Evolutionary conservation across 1,140 invertebrate genomes (phyloP).

Genomic region (Leucophenga varia): DNA sequence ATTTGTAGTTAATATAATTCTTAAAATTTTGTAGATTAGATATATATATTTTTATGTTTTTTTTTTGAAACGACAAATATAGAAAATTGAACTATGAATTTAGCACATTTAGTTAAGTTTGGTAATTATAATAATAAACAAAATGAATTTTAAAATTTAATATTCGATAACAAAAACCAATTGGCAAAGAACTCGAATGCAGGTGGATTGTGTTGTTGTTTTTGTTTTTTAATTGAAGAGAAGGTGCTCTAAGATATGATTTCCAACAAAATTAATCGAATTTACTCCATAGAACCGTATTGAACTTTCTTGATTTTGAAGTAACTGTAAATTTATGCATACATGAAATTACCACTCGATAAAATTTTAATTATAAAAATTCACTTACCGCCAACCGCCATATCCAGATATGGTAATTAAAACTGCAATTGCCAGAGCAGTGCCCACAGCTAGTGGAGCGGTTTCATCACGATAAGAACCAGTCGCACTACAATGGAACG

Average conservation of each 20-base stretch:
- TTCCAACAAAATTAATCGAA: too few species aligned
- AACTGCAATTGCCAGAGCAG: conserved; percentile 78
- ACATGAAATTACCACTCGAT: not conserved
- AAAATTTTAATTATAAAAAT: too few species aligned
- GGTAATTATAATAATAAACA: conserved; percentile 17
- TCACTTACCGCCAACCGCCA: conserved; percentile 63
- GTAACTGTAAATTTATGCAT: conserved; percentile 80
- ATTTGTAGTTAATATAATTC: conserved; percentile 33
- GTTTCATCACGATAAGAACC: conserved; percentile 70
- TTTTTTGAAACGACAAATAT: conserved; percentile 17
- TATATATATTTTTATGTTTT: conserved; percentile 13
- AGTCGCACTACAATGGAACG: conserved; percentile 61
- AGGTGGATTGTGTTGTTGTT: not conserved
- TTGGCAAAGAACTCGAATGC: conserved; percentile 20
- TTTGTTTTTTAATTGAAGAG: too few species aligned
- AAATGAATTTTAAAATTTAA: conserved; percentile 11
- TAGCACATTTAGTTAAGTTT: conserved; percentile 17
- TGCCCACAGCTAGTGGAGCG: conserved; percentile 83
- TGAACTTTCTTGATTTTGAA: conserved; percentile 88
- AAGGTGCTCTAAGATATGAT: too few species aligned
- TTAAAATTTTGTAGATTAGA: conserved; percentile 3
- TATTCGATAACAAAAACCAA: conserved; percentile 39
- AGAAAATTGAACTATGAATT: conserved; percentile 15
- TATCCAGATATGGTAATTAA: conserved; percentile 80
- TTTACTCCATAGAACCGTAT: conserved; percentile 89